phyloP scores from a whole-genome alignment of 2,888 invertebrate genomes.

The Onthophagus sagittarius region DNA sequence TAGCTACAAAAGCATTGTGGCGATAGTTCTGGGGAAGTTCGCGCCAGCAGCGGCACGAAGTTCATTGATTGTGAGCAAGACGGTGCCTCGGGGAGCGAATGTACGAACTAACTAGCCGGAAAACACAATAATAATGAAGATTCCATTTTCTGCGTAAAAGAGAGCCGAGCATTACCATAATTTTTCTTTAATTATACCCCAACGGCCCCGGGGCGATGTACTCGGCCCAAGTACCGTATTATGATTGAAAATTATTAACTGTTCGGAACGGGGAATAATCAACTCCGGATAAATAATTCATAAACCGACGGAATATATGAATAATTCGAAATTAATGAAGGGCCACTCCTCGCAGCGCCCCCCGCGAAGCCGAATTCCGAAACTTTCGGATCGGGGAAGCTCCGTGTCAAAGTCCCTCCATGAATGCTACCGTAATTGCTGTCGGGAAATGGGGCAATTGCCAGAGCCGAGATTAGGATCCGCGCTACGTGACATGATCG shows the following conservation, averaged over 20 bases:
- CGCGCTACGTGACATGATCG: background rate
- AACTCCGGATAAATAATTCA: constrained; percentile 12
- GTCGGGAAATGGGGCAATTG: background rate
- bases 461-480: background rate
- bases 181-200: background rate
- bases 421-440: background rate
- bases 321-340: constrained; percentile 13
- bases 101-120: background rate
- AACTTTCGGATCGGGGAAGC: background rate
- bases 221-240: background rate
- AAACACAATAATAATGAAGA: background rate
- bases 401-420: background rate
- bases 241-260: background rate
- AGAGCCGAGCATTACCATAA: background rate
- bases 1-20: background rate
- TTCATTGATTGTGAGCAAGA: background rate
- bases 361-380: background rate
- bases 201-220: background rate
- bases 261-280: constrained; percentile 3
- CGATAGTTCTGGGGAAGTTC: background rate
- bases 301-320: constrained; percentile 12
- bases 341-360: background rate
- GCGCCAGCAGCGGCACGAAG: background rate
- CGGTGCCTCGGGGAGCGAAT: background rate
- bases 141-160: background rate